Conservation (phyloP, 2,113 vertebrate genomes). For the Ranitomeya imitator region DNA sequence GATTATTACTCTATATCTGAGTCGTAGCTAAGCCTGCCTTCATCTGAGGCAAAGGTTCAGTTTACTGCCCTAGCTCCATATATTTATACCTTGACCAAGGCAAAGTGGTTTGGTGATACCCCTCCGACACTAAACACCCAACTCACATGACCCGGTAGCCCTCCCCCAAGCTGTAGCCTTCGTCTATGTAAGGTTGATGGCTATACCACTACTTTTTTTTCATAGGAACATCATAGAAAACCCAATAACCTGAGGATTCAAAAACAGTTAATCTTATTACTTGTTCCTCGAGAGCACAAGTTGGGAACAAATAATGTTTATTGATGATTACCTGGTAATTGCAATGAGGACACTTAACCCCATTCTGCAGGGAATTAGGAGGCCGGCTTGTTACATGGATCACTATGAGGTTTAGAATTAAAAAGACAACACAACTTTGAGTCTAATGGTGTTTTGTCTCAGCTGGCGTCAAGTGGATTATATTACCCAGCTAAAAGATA, state of each 20-base stretch:
- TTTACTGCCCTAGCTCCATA: too few relatives aligned
- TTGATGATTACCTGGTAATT: neutral
- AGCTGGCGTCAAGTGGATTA: constrained; percentile 2
- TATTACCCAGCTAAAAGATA: constrained; percentile 48
- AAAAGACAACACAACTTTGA: constrained; percentile 32
- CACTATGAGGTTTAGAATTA: constrained; percentile 38
- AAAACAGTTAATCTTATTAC: neutral
- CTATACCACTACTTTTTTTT: too few relatives aligned
- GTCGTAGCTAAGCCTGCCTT: too few relatives aligned
- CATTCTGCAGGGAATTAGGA: neutral
- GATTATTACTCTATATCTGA: too few relatives aligned
- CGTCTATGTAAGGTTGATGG: too few relatives aligned
- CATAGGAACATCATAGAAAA: neutral
- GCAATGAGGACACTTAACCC: constrained; percentile 32
- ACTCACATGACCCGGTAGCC: too few relatives aligned
- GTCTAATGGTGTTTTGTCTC: constrained; percentile 42
- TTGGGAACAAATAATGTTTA: neutral
- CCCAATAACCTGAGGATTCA: neutral
- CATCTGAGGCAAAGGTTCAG: too few relatives aligned
- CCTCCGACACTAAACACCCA: too few relatives aligned
- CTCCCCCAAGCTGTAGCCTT: too few relatives aligned
- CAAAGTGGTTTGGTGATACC: too few relatives aligned
- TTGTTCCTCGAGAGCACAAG: neutral
- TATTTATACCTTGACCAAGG: too few relatives aligned
- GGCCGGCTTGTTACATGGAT: constrained; percentile 17